Evolutionary conservation across 2,888 invertebrate genomes (phyloP), one percentile per base, ranked within the genome.

Genomic region (Campaea margaritaria): DNA sequence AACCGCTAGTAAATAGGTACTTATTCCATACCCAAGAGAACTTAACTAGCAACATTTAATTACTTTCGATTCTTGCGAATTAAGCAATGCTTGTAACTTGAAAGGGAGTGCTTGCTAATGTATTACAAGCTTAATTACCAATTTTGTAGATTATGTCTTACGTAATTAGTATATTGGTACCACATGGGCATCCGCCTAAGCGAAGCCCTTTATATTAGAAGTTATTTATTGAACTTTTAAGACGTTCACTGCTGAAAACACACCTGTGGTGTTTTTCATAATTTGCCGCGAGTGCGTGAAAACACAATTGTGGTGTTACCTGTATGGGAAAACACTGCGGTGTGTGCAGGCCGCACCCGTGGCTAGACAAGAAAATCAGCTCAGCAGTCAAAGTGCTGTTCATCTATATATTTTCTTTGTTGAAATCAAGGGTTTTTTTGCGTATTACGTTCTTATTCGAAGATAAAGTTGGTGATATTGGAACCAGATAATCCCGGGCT

Each of bases 71-170:
- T 12, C 39, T 12, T 39, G 31, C 31, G 13, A 45, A 45, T 45
- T 27, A 44, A 28, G 31, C 10, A 31, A 45, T 21, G 14, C 14
- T 45, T 14, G 28, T 31, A 31, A 45, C 14, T 45, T 45, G 7
- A 31, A 21, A 14, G 45, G 8, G 31, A 45, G 27, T 13, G 31
- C 13, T 31, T 45, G 9, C n/a, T 13, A n/a, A n/a, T 10, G 13
- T 45, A 31, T 45, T 13, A 31, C 45, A 31, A 45, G 4, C 31
- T 45, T 14, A 9, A 45, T 14, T 31, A 31, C 45, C 13, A 27
- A 45, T 45, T 31, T 27, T 34, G 12, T 42, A 42, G 14, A 38
- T 42, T 27, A 52, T 43, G 21, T 27, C 10, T 45, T 14, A 34
- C 5, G 36, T 36, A 12, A 10, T 36, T 36, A 36, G 12, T 36